Conservation (phyloP, 2,113 vertebrate species). For the Dipodomys merriami region DNA sequence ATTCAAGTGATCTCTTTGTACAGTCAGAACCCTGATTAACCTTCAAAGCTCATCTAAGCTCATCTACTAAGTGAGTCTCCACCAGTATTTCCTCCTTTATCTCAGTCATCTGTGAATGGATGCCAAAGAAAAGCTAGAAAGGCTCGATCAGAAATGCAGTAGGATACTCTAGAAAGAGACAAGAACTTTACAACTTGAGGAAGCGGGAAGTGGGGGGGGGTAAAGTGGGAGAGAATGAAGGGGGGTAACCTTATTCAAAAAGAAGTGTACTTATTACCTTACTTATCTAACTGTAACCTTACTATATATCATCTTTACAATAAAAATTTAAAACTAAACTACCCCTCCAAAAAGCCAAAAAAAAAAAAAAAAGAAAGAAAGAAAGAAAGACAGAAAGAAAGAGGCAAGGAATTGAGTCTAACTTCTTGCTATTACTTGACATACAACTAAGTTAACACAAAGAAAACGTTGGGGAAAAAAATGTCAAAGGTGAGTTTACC, state of each 20-base stretch:
- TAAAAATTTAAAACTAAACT: too few species aligned
- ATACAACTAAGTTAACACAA: not conserved
- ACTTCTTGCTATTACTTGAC: not conserved
- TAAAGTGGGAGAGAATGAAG: too few species aligned
- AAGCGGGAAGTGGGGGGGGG: too few species aligned
- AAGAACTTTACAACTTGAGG: too few species aligned
- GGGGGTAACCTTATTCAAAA: too few species aligned
- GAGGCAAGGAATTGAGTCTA: not conserved
- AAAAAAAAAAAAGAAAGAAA: too few species aligned
- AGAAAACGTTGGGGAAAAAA: not conserved
- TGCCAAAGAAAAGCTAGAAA: not conserved
- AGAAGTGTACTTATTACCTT: too few species aligned
- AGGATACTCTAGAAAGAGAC: not conserved
- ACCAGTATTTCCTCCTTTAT: not conserved
- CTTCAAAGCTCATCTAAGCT: not conserved
- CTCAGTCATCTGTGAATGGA: not conserved
- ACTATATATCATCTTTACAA: too few species aligned
- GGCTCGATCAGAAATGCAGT: not conserved
- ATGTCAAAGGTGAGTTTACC: conserved; percentile 86
- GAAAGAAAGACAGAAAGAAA: too few species aligned
- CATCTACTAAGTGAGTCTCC: not conserved
- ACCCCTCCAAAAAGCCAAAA: too few species aligned
- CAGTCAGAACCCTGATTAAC: not conserved
- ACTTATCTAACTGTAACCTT: too few species aligned
- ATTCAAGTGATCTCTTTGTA: not conserved